Conservation (phyloP, 2,797 vertebrate genomes). For the Hydrocynus forskahlii region DNA sequence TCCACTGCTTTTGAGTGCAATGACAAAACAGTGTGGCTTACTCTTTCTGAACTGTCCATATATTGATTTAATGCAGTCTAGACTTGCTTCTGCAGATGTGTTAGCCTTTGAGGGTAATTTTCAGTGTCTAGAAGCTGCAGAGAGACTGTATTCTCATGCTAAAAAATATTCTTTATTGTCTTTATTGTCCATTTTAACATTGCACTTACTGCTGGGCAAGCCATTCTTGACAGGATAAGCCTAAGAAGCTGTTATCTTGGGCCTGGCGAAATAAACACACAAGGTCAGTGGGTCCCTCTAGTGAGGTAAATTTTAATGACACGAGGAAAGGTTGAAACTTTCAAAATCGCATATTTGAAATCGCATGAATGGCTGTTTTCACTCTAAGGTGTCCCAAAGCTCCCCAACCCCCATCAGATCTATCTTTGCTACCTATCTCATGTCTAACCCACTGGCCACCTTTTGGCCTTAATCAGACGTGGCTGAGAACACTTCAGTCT, state of each 20-base stretch:
- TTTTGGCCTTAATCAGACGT: constrained; percentile 50
- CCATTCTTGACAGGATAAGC: background rate
- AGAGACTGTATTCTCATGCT: background rate
- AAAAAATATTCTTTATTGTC: too few species aligned
- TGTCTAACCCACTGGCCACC: constrained; percentile 22
- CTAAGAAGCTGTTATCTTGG: background rate
- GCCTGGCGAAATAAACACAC: constrained; percentile 6
- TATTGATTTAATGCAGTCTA: constrained; percentile 28
- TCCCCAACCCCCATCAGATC: constrained; percentile 6
- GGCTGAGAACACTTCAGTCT: constrained; percentile 47
- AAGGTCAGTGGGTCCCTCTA: constrained; percentile 51
- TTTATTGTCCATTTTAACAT: background rate
- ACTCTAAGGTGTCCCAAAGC: constrained; percentile 40
- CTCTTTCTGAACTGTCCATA: constrained; percentile 17
- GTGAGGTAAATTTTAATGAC: constrained; percentile 52
- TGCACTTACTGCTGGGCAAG: background rate
- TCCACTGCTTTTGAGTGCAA: constrained; percentile 44
- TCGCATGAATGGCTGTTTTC: constrained; percentile 46
- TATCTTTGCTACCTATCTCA: constrained; percentile 43
- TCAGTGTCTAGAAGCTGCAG: background rate
- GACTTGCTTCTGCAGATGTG: constrained; percentile 7
- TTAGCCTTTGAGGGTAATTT: background rate
- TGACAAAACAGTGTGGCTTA: constrained; percentile 37
- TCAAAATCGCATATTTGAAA: constrained; percentile 36
- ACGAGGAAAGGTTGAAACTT: constrained; percentile 45